Evolutionary conservation across 2,113 vertebrate genomes (phyloP).

Genomic region (Equus quagga): DNA sequence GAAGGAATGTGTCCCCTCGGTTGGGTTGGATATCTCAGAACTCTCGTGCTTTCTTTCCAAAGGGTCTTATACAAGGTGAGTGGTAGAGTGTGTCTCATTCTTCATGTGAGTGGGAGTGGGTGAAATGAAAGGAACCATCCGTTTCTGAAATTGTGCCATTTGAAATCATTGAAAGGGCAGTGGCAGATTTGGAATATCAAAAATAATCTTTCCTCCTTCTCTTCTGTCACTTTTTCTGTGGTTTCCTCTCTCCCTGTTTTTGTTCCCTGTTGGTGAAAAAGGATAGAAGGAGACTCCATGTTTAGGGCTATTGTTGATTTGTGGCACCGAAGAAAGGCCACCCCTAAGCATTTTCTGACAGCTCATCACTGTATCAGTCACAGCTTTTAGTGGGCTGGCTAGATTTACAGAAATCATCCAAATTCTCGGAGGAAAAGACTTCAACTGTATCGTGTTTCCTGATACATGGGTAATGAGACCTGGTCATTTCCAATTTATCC

Average conservation of each 20-base stretch:
- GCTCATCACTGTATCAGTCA: conserved; percentile 14
- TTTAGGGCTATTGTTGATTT: conserved; percentile 38
- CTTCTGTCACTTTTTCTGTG: background rate
- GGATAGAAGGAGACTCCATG: background rate
- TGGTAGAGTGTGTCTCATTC: background rate
- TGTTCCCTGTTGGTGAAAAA: conserved; percentile 29
- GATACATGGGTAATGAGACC: background rate
- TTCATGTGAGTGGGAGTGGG: background rate
- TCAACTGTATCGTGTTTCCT: conserved; percentile 1
- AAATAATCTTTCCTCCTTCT: conserved; percentile 16
- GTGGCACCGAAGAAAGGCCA: background rate
- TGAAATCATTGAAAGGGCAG: background rate
- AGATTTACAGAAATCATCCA: conserved; percentile 66
- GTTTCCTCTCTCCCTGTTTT: background rate
- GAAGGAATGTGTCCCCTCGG: background rate
- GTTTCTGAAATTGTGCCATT: conserved; percentile 15
- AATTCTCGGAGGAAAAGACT: conserved; percentile 23
- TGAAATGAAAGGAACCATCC: background rate
- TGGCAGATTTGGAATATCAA: conserved; percentile 22
- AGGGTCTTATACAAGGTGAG: background rate
- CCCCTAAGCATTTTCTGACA: conserved; percentile 61
- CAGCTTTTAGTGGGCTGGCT: background rate
- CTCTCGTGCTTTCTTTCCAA: background rate
- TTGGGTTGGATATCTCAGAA: background rate
- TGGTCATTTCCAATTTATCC: conserved; percentile 50